Percentiles rank a stretch among this genome's conserved stretches.
phyloP scores from a whole-genome alignment of 2,797 vertebrate genomes.

The Sylvilagus floridanus region DNA sequence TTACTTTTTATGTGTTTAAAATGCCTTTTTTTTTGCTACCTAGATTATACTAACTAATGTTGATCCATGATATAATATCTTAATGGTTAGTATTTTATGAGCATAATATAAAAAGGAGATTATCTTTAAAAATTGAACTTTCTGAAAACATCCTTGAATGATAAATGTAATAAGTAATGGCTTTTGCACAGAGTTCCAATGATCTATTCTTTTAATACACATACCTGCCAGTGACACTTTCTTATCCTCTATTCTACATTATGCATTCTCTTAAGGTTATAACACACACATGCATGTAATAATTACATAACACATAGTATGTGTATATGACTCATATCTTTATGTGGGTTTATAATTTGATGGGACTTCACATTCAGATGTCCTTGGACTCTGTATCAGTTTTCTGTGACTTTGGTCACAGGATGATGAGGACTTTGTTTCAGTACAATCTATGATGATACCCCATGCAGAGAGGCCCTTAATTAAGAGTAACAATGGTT shows the following conservation, averaged over 20 bases:
- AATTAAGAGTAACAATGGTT: slow-evolving; percentile 32
- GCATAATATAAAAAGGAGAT: slow-evolving; percentile 49
- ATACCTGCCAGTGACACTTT: background rate
- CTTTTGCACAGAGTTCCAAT: slow-evolving; percentile 52
- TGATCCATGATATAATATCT: slow-evolving; percentile 58
- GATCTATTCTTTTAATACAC: slow-evolving; percentile 49
- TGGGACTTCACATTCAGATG: slow-evolving; percentile 33
- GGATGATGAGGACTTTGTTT: background rate
- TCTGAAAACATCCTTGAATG: slow-evolving; percentile 69
- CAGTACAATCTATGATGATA: background rate
- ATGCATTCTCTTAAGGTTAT: background rate
- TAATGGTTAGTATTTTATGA: slow-evolving; percentile 58
- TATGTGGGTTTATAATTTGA: slow-evolving; percentile 48
- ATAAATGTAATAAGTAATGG: slow-evolving; percentile 62
- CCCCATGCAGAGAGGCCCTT: slow-evolving; percentile 1
- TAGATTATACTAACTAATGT: slow-evolving; percentile 52
- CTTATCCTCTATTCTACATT: background rate
- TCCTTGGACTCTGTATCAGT: slow-evolving; percentile 55
- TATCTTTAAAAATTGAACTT: slow-evolving; percentile 76
- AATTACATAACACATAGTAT: too few species aligned
- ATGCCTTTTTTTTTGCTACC: slow-evolving; percentile 52
- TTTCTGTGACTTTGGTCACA: slow-evolving; percentile 62
- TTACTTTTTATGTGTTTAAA: slow-evolving; percentile 57
- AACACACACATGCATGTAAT: background rate
- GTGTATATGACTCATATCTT: background rate